Evolutionary conservation across 2,113 vertebrate genomes (phyloP).

Genomic region (Crocuta crocuta): DNA sequence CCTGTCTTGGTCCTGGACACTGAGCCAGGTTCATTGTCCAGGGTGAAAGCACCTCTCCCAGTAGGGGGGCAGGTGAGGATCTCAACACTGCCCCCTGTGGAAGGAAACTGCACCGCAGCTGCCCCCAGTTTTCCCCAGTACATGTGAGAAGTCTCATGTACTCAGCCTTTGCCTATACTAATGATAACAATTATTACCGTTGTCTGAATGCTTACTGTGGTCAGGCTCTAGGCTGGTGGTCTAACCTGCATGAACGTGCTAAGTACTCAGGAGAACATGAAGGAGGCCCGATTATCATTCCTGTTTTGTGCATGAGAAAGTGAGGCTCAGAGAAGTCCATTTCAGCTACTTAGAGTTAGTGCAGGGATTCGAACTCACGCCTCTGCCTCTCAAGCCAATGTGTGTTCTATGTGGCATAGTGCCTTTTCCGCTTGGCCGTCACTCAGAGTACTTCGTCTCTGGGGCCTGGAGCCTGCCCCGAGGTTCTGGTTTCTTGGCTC

Average conservation of each 20-base stretch:
- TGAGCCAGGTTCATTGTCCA: not conserved
- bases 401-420: not conserved
- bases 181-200: not conserved
- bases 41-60: not conserved
- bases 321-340: not conserved
- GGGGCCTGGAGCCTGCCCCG: not conserved
- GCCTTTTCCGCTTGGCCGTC: not conserved
- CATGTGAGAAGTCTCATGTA: fast-evolving
- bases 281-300: not conserved
- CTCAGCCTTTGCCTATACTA: not conserved
- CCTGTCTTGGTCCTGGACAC: not conserved
- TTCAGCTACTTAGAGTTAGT: not conserved
- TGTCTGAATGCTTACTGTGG: not conserved
- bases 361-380: not conserved
- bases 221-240: not conserved
- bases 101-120: not conserved
- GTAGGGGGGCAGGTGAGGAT: not conserved
- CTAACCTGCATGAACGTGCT: too few relatives aligned
- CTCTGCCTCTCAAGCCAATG: not conserved
- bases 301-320: not conserved
- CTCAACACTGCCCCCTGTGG: not conserved
- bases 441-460: not conserved
- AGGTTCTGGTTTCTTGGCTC: not conserved
- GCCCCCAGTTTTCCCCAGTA: fast-evolving
- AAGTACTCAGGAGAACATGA: not conserved